Conservation (phyloP, 1,140 invertebrate species). For the Neomicropteryx cornuta region DNA sequence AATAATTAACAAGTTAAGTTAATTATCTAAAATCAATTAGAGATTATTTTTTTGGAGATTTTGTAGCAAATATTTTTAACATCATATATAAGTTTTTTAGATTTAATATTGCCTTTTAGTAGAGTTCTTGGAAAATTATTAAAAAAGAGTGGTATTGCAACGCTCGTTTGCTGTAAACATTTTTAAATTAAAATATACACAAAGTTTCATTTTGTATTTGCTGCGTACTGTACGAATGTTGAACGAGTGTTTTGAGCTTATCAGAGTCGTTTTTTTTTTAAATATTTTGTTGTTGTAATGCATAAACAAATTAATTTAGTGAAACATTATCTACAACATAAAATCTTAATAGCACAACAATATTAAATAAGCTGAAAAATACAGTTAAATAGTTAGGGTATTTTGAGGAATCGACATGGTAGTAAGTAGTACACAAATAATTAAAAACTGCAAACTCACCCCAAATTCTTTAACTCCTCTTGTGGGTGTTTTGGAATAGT, state of each 20-base stretch:
- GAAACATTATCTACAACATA: constrained; percentile 1
- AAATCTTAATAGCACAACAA: constrained; percentile 7
- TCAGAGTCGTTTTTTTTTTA: background rate
- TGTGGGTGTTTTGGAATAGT: constrained; percentile 67
- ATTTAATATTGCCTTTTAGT: too few species aligned
- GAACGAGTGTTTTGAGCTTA: too few species aligned
- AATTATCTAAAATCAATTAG: too few species aligned
- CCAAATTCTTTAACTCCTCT: constrained; percentile 75
- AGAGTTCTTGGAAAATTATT: constrained; percentile 3
- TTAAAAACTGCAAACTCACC: constrained; percentile 35
- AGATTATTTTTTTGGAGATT: constrained; percentile 2
- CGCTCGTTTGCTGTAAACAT: too few species aligned
- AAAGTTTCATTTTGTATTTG: too few species aligned
- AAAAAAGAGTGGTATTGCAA: constrained; percentile 10
- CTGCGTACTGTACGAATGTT: too few species aligned
- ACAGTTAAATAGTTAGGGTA: background rate
- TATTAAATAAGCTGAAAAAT: constrained; percentile 4
- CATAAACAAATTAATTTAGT: background rate
- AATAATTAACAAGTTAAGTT: too few species aligned
- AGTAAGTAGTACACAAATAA: too few species aligned
- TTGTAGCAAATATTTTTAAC: too few species aligned
- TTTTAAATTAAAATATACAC: too few species aligned
- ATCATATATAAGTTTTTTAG: background rate
- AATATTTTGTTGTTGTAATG: background rate
- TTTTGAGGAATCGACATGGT: background rate